Evolutionary conservation across 2,113 vertebrate genomes (phyloP).

Genomic region (Vidua macroura): DNA sequence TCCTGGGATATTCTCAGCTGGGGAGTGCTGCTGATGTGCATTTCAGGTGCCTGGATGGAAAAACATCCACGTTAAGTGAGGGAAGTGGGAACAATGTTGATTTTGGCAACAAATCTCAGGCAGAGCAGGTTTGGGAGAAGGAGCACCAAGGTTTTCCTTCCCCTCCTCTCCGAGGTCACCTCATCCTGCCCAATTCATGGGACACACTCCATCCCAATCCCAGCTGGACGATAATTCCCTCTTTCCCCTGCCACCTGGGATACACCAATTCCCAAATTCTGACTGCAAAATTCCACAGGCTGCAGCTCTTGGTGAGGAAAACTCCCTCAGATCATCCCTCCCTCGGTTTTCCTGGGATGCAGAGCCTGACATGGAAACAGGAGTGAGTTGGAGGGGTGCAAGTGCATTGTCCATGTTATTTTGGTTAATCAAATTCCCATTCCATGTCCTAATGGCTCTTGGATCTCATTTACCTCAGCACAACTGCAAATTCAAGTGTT

Average conservation of each 20-base stretch:
- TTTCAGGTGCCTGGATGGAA: background rate
- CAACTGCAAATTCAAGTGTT: background rate
- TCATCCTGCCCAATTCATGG: background rate
- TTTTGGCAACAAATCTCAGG: background rate
- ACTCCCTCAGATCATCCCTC: background rate
- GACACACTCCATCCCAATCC: background rate
- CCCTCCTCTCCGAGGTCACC: background rate
- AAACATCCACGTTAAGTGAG: background rate
- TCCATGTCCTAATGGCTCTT: conserved; percentile 21
- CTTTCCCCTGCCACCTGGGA: background rate
- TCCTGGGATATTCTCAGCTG: background rate
- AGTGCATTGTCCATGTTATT: conserved; percentile 2
- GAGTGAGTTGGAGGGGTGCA: background rate
- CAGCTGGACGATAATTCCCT: background rate
- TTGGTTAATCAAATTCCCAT: conserved; percentile 44
- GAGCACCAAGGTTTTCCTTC: background rate
- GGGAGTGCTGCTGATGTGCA: background rate
- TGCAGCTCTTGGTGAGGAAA: background rate
- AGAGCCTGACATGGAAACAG: background rate
- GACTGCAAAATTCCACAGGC: background rate
- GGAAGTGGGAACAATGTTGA: background rate
- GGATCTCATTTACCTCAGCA: background rate
- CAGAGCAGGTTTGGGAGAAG: background rate
- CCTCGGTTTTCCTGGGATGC: background rate
- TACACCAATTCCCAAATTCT: background rate